Evolutionary conservation across 2,888 invertebrate genomes (phyloP), one percentile per base, ranked within the genome.

Genomic region (Desoria tigrina): DNA sequence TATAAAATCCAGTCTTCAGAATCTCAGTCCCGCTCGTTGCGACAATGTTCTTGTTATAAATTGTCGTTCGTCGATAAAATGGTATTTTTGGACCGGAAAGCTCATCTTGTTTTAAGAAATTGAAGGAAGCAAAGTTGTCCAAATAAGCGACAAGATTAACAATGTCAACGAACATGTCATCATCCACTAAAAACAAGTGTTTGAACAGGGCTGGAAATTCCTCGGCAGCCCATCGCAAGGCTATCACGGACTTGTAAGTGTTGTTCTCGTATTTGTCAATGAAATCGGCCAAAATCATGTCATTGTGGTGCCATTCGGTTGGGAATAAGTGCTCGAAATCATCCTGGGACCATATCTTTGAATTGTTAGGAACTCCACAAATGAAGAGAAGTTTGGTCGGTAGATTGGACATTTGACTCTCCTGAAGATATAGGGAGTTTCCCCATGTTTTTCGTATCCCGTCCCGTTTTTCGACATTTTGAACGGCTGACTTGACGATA

Each of bases 231-330:
- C 91, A 92, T 78, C 90, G 90, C 53, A 92, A 82, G 0, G 87
- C 88, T 86, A 90, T 90, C 7, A 89, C 87, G 79, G 92, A 90
- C 78, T 92, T 92, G 77, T 91, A 88, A 0, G 92, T 92, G 81
- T 92, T 85, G 79, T 92, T 92, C 58, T 87, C 84, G 77, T 92
- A 92, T 0, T 87, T 84, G 80, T 92, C 92, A 45, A 84, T 73
- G 77, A 91, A 92, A 64, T 84, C 86, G 0, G 91, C 92, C 78
- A 90, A 89, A 21, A 92, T 84, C 58, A 92, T 82, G 77, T 92
- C 92, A n/a, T n/a, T n/a, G n/a, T n/a, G n/a, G n/a, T n/a, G n/a
- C 0, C 83, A 82, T 76, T 86, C 83, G 0, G 55, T 24, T 26
- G 16, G 26, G 39, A 61, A 61, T 11, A 50, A 27, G 1, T 24